phyloP scores from a whole-genome alignment of 1,140 invertebrate genomes.

The Pogonognathellus flavescens region DNA sequence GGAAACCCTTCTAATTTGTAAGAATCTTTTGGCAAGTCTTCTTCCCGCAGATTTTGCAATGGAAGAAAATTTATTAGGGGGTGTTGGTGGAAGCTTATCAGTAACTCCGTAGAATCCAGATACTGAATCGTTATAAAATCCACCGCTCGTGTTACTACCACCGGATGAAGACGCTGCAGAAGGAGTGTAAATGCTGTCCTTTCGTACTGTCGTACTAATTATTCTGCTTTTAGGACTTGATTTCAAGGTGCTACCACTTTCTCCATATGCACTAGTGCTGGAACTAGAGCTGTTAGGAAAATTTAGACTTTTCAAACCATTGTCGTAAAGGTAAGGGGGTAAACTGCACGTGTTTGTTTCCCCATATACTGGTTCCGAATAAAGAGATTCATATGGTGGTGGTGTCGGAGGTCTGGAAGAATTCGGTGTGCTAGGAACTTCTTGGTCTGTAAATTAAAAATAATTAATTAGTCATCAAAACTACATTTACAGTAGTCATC shows the following conservation, averaged over 20 bases:
- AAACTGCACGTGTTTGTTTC: background rate
- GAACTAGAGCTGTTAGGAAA: slow-evolving; percentile 30
- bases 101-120: slow-evolving; percentile 40
- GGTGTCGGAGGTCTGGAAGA: background rate
- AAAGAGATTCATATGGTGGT: slow-evolving; percentile 54
- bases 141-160: slow-evolving; percentile 13
- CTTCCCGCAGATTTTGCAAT: slow-evolving; percentile 65
- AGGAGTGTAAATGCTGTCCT: slow-evolving; percentile 28
- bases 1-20: slow-evolving; percentile 59
- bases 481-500: background rate
- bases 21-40: slow-evolving; percentile 63
- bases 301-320: slow-evolving; percentile 15
- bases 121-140: slow-evolving; percentile 28
- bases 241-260: background rate
- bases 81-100: slow-evolving; percentile 56
- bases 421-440: background rate
- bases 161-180: slow-evolving; percentile 16
- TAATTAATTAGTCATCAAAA: background rate
- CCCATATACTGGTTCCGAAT: slow-evolving; percentile 60
- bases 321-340: background rate
- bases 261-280: slow-evolving; percentile 14
- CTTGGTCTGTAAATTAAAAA: slow-evolving; percentile 16
- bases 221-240: background rate
- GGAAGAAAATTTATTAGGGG: slow-evolving; percentile 63
- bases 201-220: slow-evolving; percentile 25